A percentile compares a stretch with the other conserved stretches of the same genome.
These are phyloP conservation scores for Limnodromus scolopaceus DNA, from an alignment of 2,797 vertebrate species.

Conservation along the genomic window DNA sequence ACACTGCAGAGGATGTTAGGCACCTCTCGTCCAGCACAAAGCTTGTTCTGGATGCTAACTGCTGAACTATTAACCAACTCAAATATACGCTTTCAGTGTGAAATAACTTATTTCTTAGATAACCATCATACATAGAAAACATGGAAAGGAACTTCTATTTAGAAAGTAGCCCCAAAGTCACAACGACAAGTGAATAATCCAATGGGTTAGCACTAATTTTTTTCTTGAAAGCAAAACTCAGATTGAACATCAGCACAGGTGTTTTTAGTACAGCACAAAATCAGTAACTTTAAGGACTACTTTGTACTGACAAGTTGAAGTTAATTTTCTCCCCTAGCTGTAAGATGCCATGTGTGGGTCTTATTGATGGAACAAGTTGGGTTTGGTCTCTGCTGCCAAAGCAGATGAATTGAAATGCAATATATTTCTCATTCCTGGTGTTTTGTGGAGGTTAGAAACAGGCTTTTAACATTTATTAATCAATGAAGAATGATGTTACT, in stretches of 20 bases:
- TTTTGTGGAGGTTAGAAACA: background rate
- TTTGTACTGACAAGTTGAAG: background rate
- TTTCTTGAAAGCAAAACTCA: background rate
- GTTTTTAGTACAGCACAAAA: background rate
- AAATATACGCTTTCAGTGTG: accelerated
- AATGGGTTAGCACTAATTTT: background rate
- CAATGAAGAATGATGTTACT: background rate
- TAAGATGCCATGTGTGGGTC: accelerated
- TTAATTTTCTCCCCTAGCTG: background rate
- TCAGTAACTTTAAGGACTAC: background rate
- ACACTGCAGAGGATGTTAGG: background rate
- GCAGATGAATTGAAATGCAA: background rate
- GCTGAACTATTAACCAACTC: background rate
- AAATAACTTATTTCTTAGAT: background rate
- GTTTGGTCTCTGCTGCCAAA: background rate
- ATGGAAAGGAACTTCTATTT: background rate
- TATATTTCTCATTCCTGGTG: background rate
- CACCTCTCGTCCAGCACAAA: background rate
- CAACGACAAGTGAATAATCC: background rate
- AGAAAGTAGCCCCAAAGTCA: background rate
- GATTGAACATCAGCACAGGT: background rate
- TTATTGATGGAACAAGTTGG: background rate
- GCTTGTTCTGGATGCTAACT: background rate
- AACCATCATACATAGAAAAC: background rate
- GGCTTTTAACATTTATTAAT: background rate